Base-by-base conservation (phyloP, 2,797 vertebrate species). In the Fringilla coelebs region DNA sequence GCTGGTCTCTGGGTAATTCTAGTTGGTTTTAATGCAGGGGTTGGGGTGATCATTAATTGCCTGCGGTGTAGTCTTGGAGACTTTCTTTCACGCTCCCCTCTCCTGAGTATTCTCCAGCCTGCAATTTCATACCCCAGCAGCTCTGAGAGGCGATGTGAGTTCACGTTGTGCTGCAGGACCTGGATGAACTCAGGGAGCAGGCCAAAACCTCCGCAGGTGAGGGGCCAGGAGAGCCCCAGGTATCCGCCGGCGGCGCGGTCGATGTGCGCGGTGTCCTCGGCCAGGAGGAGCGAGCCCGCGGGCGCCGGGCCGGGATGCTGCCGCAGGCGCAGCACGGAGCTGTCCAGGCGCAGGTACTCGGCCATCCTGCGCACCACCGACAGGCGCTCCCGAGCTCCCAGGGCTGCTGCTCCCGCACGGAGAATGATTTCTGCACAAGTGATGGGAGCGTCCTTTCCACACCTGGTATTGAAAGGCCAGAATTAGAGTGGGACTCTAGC, bases 101-200 rank as follows among this genome's bases (percentile, higher is more conserved):
- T 89, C 62, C 92, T 88, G 55, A 98, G 87, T 79, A 96, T 77
- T 82, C 96, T 97, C 96, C 96, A 98, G 51, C 96, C 97, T 55
- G 91, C 62, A 74, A 97, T 90, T 32, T 93, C 71, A 38, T 90
- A 91, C 34, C 94, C 88, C 8, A 97, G 95, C 58, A 97, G 40
- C 75, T 7, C 78, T 16, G 92, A 83, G 62, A 98, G 84, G 28
- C 54, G 60, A 10, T 28, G 72, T 7, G 95, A 93, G 40, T 74
- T 63, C 31, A 78, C 0, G 9, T 48, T 95, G 73, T 73, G 86
- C 73, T 21, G 81, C 72, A 98, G 92, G 19, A 95, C 60, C 54
- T 65, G 81, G 29, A 68, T 68, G 71, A 97, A 89, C 80, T 97
- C 77, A 0, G 15, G 46, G 32, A 94, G 77, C 73, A 26, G 3